Conservation (phyloP, 2,797 vertebrate species). For the Notolepis coatsorum region DNA sequence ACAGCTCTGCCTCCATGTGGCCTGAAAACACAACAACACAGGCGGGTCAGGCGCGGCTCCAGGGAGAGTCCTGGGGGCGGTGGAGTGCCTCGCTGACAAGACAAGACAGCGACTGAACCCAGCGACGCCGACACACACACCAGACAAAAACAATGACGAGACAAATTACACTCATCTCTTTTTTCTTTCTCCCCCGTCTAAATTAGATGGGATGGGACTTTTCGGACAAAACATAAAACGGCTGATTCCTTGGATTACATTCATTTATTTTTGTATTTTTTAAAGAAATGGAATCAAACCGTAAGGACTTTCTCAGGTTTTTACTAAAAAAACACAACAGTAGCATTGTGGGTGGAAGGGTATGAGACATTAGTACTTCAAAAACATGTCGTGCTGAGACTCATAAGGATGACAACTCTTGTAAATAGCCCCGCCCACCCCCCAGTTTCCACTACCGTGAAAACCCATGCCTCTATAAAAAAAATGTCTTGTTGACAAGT, state of each 20-base stretch:
- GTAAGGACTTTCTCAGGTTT: constrained; percentile 15
- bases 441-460: constrained; percentile 35
- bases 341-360: constrained; percentile 27
- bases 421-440: constrained; percentile 9
- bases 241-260: constrained; percentile 26
- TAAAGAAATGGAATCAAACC: constrained; percentile 2
- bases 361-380: constrained; percentile 30
- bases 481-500: constrained; percentile 46
- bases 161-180: no score
- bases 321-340: constrained; percentile 37
- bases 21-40: constrained; percentile 81
- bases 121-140: constrained; percentile 59
- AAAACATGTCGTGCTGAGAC: constrained; percentile 41
- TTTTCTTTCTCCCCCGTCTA: constrained; percentile 33
- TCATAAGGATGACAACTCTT: constrained; percentile 25
- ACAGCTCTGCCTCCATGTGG: constrained; percentile 84
- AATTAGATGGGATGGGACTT: constrained; percentile 37
- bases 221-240: constrained; percentile 39
- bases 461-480: constrained; percentile 52
- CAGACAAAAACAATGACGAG: constrained; percentile 42
- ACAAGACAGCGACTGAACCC: constrained; percentile 58
- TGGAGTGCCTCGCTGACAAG: constrained; percentile 49
- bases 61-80: constrained; percentile 26
- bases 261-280: constrained; percentile 26
- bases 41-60: constrained; percentile 47